A percentile compares a stretch with the other conserved stretches of the same genome.
Conservation (phyloP, 37 sponge, comb jelly and placozoan species). For the Corticium candelabrum region DNA sequence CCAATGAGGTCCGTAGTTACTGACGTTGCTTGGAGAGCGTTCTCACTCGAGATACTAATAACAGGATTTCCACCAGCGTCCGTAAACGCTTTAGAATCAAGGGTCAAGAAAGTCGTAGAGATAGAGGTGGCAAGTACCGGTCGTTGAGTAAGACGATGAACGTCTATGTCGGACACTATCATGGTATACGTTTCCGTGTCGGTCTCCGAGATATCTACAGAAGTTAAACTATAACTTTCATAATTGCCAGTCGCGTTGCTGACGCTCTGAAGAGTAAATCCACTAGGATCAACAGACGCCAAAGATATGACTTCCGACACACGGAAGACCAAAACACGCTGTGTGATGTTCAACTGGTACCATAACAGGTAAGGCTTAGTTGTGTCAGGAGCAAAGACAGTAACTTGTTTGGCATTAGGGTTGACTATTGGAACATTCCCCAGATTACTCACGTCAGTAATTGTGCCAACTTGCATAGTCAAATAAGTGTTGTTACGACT, state of each 20-base stretch:
- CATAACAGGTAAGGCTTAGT: conserved; percentile 39
- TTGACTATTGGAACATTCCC: conserved; percentile 41
- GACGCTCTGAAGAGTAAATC: conserved; percentile 50
- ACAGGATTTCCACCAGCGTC: conserved; percentile 67
- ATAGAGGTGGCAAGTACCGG: conserved; percentile 13
- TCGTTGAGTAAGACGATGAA: conserved; percentile 23
- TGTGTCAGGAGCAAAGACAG: conserved; percentile 31
- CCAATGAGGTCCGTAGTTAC: neutral
- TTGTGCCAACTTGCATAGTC: conserved; percentile 26
- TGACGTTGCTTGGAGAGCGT: neutral
- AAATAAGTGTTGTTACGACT: conserved; percentile 54
- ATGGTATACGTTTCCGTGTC: neutral
- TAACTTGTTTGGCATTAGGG: conserved; percentile 25
- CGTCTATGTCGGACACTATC: neutral
- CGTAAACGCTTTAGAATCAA: conserved; percentile 25
- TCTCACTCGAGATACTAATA: conserved; percentile 2
- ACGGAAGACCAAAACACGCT: conserved; percentile 34
- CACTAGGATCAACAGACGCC: conserved; percentile 35
- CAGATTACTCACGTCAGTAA: conserved; percentile 39
- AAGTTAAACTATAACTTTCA: neutral
- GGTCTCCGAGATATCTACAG: neutral
- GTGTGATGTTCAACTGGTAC: conserved; percentile 47
- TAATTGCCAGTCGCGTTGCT: neutral
- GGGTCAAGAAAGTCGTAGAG: conserved; percentile 27
- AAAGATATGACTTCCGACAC: conserved; percentile 74